Conservation (phyloP, 1,140 invertebrate species). For the Drosophila ercepeae region DNA sequence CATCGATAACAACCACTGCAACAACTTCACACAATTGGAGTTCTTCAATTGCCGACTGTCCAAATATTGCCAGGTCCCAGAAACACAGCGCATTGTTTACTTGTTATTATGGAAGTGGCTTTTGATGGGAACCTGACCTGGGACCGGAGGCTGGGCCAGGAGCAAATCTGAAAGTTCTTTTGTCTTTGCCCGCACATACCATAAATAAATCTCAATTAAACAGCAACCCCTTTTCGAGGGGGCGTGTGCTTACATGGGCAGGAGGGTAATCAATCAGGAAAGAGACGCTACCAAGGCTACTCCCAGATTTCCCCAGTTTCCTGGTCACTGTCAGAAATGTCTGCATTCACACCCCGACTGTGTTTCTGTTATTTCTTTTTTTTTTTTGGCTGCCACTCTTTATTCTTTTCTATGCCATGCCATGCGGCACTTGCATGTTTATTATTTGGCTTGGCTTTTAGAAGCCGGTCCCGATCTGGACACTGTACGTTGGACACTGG, state of each 20-base stretch:
- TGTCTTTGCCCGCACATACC: slow-evolving; percentile 55
- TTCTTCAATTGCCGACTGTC: slow-evolving; percentile 70
- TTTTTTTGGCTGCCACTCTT: slow-evolving; percentile 65
- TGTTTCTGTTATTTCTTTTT: neutral
- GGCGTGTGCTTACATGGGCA: slow-evolving; percentile 36
- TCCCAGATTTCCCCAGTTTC: slow-evolving; percentile 25
- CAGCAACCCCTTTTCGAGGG: slow-evolving; percentile 62
- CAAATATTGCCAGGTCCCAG: slow-evolving; percentile 65
- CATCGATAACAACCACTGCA: slow-evolving; percentile 48
- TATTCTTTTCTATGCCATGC: slow-evolving; percentile 62
- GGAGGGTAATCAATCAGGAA: slow-evolving; percentile 68
- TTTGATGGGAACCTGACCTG: slow-evolving; percentile 40
- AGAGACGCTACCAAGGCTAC: slow-evolving; percentile 25
- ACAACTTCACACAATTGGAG: slow-evolving; percentile 56
- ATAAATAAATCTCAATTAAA: slow-evolving; percentile 82
- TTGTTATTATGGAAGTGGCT: slow-evolving; percentile 66
- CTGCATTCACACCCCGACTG: slow-evolving; percentile 55
- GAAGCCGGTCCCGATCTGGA: slow-evolving; percentile 45
- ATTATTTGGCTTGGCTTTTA: slow-evolving; percentile 46
- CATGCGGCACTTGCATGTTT: slow-evolving; percentile 57
- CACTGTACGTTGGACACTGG: slow-evolving; percentile 42
- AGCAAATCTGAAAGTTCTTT: slow-evolving; percentile 34
- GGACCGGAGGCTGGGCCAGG: neutral
- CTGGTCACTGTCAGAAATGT: slow-evolving; percentile 39
- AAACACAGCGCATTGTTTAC: slow-evolving; percentile 57